A percentile compares a stretch with the other conserved stretches of the same genome.
These are phyloP conservation scores for Psilopogon haemacephalus DNA, from an alignment of 2,113 vertebrate genomes.

Conservation along the genomic window DNA sequence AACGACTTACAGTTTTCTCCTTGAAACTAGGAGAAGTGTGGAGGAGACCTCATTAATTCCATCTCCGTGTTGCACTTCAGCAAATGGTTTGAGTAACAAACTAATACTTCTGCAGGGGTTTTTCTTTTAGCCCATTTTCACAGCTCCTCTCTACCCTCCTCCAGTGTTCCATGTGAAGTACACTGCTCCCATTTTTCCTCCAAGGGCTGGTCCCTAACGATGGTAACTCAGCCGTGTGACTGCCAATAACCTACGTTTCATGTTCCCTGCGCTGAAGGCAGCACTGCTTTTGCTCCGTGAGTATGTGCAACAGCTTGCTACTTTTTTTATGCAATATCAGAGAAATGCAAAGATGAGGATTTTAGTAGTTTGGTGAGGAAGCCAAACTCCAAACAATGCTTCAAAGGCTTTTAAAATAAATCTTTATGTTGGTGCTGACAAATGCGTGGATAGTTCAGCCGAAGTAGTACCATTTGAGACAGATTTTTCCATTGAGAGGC, in stretches of 20 bases:
- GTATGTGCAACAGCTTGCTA: conserved; percentile 11
- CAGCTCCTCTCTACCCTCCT: background rate
- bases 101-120: background rate
- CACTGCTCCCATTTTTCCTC: background rate
- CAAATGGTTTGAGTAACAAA: background rate
- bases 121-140: conserved; percentile 29
- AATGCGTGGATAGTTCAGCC: background rate
- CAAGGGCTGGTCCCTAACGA: background rate
- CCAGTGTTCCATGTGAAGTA: background rate
- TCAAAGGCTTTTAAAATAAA: conserved; percentile 59
- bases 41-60: conserved; percentile 56
- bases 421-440: conserved; percentile 58
- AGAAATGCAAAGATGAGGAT: conserved; percentile 26
- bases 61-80: background rate
- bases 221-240: conserved; percentile 2
- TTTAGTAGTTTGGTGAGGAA: conserved; percentile 13
- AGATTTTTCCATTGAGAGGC: conserved; percentile 1
- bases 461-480: background rate
- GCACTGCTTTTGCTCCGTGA: background rate
- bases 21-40: conserved; percentile 36
- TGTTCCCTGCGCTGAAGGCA: conserved; percentile 12
- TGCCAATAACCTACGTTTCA: conserved; percentile 54
- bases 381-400: conserved; percentile 56
- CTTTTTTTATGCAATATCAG: conserved; percentile 39
- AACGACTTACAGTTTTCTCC: conserved; percentile 59